phyloP scores from a whole-genome alignment of 2,888 invertebrate genomes.

The Tipula helvola region DNA sequence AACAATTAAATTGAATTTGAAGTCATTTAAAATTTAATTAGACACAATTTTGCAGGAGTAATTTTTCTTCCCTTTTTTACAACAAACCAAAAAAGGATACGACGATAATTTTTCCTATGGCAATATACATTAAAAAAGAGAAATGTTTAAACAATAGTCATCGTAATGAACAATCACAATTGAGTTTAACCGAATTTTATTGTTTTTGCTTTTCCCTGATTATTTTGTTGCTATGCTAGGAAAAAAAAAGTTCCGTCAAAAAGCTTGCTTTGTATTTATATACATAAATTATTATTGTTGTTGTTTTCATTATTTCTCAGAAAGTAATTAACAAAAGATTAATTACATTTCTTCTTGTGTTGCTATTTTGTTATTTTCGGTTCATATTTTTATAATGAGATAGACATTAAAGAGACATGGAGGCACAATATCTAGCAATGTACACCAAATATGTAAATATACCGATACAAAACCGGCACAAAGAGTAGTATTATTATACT shows the following conservation, averaged over 20 bases:
- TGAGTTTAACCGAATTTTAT: background rate
- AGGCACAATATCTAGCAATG: background rate
- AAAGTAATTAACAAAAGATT: background rate
- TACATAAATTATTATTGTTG: background rate
- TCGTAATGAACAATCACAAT: background rate
- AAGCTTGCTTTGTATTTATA: background rate
- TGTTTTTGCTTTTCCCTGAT: background rate
- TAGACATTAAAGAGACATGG: background rate
- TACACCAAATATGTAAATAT: background rate
- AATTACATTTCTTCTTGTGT: background rate
- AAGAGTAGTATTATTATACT: background rate
- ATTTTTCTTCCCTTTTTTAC: background rate
- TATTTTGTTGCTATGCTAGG: background rate
- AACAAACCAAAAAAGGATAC: background rate
- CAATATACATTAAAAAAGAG: background rate
- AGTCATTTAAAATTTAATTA: background rate
- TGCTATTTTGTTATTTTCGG: background rate
- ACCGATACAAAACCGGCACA: background rate
- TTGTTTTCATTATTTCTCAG: background rate
- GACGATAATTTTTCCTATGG: background rate
- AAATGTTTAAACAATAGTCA: background rate
- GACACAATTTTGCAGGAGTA: background rate
- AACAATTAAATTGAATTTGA: background rate
- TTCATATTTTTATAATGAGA: background rate
- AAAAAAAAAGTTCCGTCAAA: background rate